These are phyloP conservation scores for Caenorhabditis drosophilae DNA, from an alignment of 2,888 invertebrate genomes.

Conservation along the genomic window DNA sequence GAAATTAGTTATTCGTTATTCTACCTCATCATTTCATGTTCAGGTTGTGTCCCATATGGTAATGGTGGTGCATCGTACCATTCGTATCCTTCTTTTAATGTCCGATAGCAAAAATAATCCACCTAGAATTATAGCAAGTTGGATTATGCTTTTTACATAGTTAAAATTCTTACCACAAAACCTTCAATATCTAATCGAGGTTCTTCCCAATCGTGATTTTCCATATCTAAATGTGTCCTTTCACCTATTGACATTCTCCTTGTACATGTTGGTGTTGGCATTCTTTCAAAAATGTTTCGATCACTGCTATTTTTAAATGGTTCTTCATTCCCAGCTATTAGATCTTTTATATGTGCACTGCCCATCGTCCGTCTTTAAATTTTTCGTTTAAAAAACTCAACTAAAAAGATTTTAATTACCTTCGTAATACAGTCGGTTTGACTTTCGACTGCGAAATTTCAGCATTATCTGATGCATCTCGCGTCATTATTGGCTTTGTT, in stretches of 20 bases:
- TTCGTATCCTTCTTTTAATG: slow-evolving; percentile 27
- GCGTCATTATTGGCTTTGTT: too few relatives aligned
- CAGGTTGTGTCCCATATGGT: slow-evolving; percentile 44
- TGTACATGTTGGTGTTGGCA: slow-evolving; percentile 1
- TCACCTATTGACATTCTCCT: slow-evolving; percentile 24
- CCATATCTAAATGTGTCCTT: neutral
- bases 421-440: too few relatives aligned
- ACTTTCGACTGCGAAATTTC: too few relatives aligned
- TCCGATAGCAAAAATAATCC: slow-evolving; percentile 43
- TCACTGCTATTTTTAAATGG: too few relatives aligned
- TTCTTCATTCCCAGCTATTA: too few relatives aligned
- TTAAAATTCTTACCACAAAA: slow-evolving; percentile 35
- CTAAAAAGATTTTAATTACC: too few relatives aligned
- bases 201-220: slow-evolving; percentile 43
- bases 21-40: slow-evolving; percentile 39
- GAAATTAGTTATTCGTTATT: too few relatives aligned
- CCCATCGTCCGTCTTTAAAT: too few relatives aligned
- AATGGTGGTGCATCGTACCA: slow-evolving; percentile 44
- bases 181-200: slow-evolving; percentile 45
- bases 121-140: slow-evolving; percentile 13
- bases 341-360: too few relatives aligned
- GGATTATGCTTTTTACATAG: neutral
- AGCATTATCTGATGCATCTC: too few relatives aligned
- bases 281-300: neutral
- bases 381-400: too few relatives aligned